Conservation (phyloP, 1,140 invertebrate species). For the Conus ventricosus region DNA sequence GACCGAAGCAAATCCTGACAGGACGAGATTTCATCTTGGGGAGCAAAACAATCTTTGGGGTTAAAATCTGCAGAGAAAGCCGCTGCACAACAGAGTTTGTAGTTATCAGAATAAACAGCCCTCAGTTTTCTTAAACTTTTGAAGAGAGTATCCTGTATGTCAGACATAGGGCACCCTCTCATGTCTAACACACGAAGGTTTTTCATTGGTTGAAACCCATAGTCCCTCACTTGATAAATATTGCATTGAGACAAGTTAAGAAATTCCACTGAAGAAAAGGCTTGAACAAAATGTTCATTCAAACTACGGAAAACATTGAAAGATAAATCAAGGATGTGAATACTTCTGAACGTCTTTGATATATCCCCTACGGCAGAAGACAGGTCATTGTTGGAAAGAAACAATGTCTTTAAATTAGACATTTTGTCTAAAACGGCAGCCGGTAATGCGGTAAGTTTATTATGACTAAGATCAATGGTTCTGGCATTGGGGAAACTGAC, state of each 20-base stretch:
- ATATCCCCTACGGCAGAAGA: neutral
- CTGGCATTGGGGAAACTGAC: neutral
- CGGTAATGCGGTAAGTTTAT: neutral
- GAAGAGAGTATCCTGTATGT: neutral
- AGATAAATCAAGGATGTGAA: too few species aligned
- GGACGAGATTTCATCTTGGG: conserved; percentile 52
- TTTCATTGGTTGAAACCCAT: conserved; percentile 35
- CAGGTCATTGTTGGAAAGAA: neutral
- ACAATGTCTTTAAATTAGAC: neutral
- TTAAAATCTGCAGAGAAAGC: conserved; percentile 29
- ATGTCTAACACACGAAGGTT: conserved; percentile 29
- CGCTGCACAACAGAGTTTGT: conserved; percentile 55
- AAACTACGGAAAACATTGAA: conserved; percentile 10
- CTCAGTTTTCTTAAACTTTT: neutral
- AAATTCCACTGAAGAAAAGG: too few species aligned
- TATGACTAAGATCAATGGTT: conserved; percentile 9
- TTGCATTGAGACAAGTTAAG: conserved; percentile 2
- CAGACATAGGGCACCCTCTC: neutral
- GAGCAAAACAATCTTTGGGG: conserved; percentile 49
- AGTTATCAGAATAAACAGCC: conserved; percentile 48
- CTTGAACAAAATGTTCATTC: neutral
- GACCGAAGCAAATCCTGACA: conserved; percentile 53
- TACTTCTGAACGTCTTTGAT: neutral
- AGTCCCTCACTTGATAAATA: neutral
- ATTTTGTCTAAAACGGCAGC: neutral